Evolutionary conservation across 1,140 invertebrate genomes (phyloP).

Genomic region (Hirudo medicinalis): DNA sequence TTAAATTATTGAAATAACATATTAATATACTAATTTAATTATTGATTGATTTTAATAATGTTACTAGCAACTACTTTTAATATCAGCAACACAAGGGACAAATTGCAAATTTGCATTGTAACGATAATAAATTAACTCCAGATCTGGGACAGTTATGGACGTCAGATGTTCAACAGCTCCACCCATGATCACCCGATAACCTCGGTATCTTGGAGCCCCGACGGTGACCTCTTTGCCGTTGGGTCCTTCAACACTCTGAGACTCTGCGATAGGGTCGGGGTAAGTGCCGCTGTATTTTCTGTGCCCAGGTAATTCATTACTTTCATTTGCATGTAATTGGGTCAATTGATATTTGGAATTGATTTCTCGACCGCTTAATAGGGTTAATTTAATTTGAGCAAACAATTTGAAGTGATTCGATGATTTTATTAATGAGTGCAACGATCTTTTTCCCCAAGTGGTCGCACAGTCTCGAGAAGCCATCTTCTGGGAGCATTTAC

Average conservation of each 20-base stretch:
- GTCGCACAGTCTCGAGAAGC: slow-evolving; percentile 79
- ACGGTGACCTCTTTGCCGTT: slow-evolving; percentile 77
- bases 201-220: slow-evolving; percentile 72
- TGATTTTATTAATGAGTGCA: too few relatives aligned
- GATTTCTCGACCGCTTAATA: too few relatives aligned
- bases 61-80: too few relatives aligned
- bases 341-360: too few relatives aligned
- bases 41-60: too few relatives aligned
- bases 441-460: slow-evolving; percentile 50
- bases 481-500: slow-evolving; percentile 70
- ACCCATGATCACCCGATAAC: slow-evolving; percentile 79
- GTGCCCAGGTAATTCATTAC: too few relatives aligned
- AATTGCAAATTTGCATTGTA: neutral
- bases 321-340: too few relatives aligned
- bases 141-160: slow-evolving; percentile 80
- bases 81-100: too few relatives aligned
- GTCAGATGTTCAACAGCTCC: slow-evolving; percentile 66
- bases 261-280: slow-evolving; percentile 82
- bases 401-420: too few relatives aligned
- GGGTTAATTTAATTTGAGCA: too few relatives aligned
- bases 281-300: slow-evolving; percentile 42
- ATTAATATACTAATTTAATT: too few relatives aligned
- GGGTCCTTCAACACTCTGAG: slow-evolving; percentile 82
- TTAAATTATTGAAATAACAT: too few relatives aligned
- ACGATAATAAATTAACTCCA: neutral